Base-by-base conservation (phyloP, 2,888 invertebrate genomes). In the Theretra japonica region DNA sequence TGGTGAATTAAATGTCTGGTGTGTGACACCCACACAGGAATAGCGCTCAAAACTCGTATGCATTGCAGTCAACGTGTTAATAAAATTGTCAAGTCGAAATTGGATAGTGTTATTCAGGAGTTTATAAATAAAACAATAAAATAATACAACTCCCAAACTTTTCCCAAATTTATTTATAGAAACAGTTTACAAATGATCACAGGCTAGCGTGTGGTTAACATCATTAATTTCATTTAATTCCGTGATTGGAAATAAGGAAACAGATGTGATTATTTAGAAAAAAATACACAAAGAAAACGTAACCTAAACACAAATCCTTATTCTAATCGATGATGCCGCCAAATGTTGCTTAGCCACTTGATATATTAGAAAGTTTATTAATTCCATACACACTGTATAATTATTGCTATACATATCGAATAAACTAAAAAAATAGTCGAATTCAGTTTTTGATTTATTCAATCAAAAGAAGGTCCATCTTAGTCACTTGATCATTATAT, bases 181-280 rank as follows among this genome's bases (percentile, higher is more conserved):
- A 88, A 89, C 86, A 86, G 81, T 87, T 91, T 90, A 92, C 86
- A 90, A 90, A 92, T 88, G 86, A 88, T 93, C 92, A 93, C 93
- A 93, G 92, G 90, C 88, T 88, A 88, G 86, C 84, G 83, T 84
- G 86, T 86, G 85, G 72, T 82, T 80, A 83, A 86, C 79, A 81
- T 81, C 81, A 79, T 77, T 77, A 80, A n/a, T 23, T 65, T 65
- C 23, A 71, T 56, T 21, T 48, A 53, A 65, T 76, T 80, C 81
- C 75, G 76, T 80, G 81, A 79, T 19, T 48, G 23, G 33, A 33
- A 33, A 53, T 48, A 41, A 62, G 33, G 30, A 62, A 59, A 41
- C 23, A 28, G 15, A 65, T 5, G 48, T 11, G 19, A 11, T 4
- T 48, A 48, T 23, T 65, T 15, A 65, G 41, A 65, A 65, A 65